Percentiles rank a stretch among this genome's conserved stretches.
Conservation (phyloP, 1,140 invertebrate species). For the Glossosoma conforme region DNA sequence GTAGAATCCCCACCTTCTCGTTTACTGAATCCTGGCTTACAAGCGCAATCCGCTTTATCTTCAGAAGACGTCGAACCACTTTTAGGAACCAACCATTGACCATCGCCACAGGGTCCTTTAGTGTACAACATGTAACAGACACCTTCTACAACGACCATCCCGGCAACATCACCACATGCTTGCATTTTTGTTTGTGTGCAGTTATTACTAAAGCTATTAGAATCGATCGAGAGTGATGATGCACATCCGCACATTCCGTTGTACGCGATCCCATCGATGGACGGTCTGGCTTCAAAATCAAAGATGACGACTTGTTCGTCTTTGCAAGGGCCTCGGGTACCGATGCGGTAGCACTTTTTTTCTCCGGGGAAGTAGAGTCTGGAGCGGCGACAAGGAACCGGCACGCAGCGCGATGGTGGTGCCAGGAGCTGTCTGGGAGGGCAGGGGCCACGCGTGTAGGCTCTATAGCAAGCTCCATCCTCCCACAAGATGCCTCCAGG, state of each 20-base stretch:
- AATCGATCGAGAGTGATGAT: constrained; percentile 35
- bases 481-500: constrained; percentile 61
- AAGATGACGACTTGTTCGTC: constrained; percentile 67
- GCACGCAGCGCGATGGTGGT: constrained; percentile 54
- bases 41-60: constrained; percentile 59
- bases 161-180: constrained; percentile 38
- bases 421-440: constrained; percentile 59
- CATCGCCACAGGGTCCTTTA: constrained; percentile 65
- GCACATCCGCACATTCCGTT: constrained; percentile 73
- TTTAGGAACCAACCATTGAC: constrained; percentile 65
- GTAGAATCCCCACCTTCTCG: constrained; percentile 32
- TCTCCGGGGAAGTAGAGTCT: constrained; percentile 68
- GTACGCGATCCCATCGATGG: constrained; percentile 73
- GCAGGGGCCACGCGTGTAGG: constrained; percentile 73
- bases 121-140: constrained; percentile 68
- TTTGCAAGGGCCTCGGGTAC: constrained; percentile 65
- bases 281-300: constrained; percentile 68
- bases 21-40: constrained; percentile 62
- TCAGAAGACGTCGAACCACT: constrained; percentile 38
- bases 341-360: constrained; percentile 68
- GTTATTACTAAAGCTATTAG: constrained; percentile 34
- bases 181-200: constrained; percentile 35
- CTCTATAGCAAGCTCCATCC: constrained; percentile 66
- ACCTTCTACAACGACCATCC: constrained; percentile 56
- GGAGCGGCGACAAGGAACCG: constrained; percentile 65